Conservation (phyloP, 2,888 invertebrate species). For the Dryomyza anilis region DNA sequence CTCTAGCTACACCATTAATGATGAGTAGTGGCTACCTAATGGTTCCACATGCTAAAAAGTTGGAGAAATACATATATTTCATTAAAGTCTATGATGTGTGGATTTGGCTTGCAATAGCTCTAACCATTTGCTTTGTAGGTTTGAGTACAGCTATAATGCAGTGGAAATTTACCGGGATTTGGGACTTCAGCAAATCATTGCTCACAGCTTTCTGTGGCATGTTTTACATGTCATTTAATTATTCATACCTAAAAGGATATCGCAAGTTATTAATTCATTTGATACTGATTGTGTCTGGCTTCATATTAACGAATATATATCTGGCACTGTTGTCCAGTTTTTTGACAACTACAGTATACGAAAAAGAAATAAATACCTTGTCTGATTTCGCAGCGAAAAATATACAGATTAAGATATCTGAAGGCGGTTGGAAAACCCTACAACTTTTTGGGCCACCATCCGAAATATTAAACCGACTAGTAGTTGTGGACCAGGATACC, state of each 20-base stretch:
- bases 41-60: slow-evolving; percentile 16
- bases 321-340: slow-evolving; percentile 23
- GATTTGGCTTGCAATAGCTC: slow-evolving; percentile 13
- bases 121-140: not conserved
- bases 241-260: not conserved
- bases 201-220: not conserved
- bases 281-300: slow-evolving; percentile 8
- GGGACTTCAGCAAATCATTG: not conserved
- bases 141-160: not conserved
- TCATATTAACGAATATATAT: slow-evolving; percentile 23
- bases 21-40: slow-evolving; percentile 7
- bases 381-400: slow-evolving; percentile 12
- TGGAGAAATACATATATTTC: too few relatives aligned
- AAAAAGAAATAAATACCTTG: slow-evolving; percentile 19
- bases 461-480: not conserved
- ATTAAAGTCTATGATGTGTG: too few relatives aligned
- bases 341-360: slow-evolving; percentile 14
- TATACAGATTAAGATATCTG: not conserved
- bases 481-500: not conserved
- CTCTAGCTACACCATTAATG: not conserved
- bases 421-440: not conserved
- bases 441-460: not conserved
- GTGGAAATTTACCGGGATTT: not conserved
- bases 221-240: slow-evolving; percentile 4
- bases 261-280: not conserved